Evolutionary conservation across 1,140 invertebrate genomes (phyloP), one percentile per base, ranked within the genome.

Genomic region (Drosophila aff.): DNA sequence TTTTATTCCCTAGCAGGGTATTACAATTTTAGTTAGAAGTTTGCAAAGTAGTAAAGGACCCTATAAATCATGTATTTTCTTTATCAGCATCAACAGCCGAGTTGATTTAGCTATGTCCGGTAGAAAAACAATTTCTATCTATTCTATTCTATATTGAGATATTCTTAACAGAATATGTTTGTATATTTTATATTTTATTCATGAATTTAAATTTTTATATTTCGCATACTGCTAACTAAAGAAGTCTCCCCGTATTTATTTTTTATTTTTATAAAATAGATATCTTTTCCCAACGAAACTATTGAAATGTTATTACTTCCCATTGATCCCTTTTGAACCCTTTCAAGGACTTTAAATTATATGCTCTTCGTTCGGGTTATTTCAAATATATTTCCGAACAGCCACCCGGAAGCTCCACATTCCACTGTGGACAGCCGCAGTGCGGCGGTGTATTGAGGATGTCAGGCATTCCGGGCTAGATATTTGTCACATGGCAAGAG

Each of bases 381-480:
- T 36, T 33, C 18, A 43, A 44, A 44, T 62, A 61, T 62, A 61
- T 61, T n/a, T 43, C 55, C 62, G n/a, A 38, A 13, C 52, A 26
- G 1, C 15, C 16, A 41, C 6, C 26, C 55, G 38, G 33, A 23
- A 31, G 16, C 52, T 16, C 16, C 33, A 44, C 26, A 65, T 65
- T 44, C 40, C 63, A 31, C 31, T 18, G 7, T 10, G 40, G 13
- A 61, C 41, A 65, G 36, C 26, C 57, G 61, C 33, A 55, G 21
- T 28, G 33, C 33, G 41, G 64, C 16, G 38, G 13, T 62, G 40
- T 26, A 65, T 50, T 65, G 60, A 40, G 41, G 46, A 43, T 65
- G 61, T 65, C 66, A 28, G n/a, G 64, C 69, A 72, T 68, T 58
- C 64, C 49, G 28, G 43, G 23, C 26, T 18, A 33, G 33, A 43